Percentiles rank a stretch among this genome's conserved stretches.
These are phyloP conservation scores for Halichondria panicea DNA, from an alignment of 37 sponge, comb jelly and placozoan genomes.

Conservation along the genomic window DNA sequence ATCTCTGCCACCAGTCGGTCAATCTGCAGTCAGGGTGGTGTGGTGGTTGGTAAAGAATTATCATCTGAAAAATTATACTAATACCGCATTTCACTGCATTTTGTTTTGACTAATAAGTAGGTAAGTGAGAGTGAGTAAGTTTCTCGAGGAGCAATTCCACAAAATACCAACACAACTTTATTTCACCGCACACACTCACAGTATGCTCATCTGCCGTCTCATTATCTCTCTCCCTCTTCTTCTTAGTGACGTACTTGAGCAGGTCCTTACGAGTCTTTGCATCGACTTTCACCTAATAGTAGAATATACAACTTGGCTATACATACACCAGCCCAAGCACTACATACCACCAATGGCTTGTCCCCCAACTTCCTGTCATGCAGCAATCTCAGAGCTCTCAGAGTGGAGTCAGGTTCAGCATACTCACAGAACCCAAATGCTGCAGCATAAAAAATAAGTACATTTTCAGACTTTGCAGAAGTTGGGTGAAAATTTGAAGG, in stretches of 20 bases:
- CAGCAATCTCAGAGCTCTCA: conserved; percentile 86
- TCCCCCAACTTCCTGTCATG: conserved; percentile 78
- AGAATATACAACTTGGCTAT: neutral
- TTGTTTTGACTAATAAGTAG: too few relatives aligned
- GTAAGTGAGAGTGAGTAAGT: too few relatives aligned
- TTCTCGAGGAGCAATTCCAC: neutral
- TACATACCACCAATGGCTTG: conserved; percentile 81
- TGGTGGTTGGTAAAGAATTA: too few relatives aligned
- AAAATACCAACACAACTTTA: neutral
- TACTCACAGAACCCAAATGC: conserved; percentile 99
- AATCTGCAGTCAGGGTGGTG: conserved; percentile 3
- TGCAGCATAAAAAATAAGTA: conserved; percentile 8
- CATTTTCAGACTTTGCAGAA: neutral
- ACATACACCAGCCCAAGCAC: neutral
- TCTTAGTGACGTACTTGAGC: conserved; percentile 64
- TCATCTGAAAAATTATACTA: too few relatives aligned
- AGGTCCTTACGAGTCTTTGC: conserved; percentile 80
- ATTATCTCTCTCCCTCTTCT: conserved; percentile 45
- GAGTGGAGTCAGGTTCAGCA: conserved; percentile 90
- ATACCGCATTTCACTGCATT: too few relatives aligned
- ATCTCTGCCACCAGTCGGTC: conserved; percentile 45
- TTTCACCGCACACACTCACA: neutral
- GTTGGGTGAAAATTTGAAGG: too few relatives aligned
- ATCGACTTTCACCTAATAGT: conserved; percentile 85
- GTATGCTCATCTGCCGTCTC: conserved; percentile 31